A percentile compares a stretch with the other conserved stretches of the same genome.
These are phyloP conservation scores for Donacobius atricapilla DNA, from an alignment of 2,113 vertebrate genomes.

Conservation along the genomic window DNA sequence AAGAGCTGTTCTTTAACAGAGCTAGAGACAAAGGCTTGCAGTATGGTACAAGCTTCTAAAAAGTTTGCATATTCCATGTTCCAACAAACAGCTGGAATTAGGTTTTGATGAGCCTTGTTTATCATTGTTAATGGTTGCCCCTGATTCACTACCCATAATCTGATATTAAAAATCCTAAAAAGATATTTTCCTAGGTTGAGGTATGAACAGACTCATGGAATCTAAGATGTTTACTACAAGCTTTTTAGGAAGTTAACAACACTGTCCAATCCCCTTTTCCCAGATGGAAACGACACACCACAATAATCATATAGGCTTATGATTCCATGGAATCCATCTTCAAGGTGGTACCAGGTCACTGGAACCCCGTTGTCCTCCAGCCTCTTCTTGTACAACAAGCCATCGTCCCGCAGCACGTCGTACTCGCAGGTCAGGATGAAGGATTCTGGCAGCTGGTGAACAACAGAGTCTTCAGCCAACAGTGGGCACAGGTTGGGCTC, in stretches of 20 bases:
- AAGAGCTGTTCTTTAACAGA: background rate
- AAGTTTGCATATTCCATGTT: constrained; percentile 23
- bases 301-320: constrained; percentile 67
- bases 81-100: constrained; percentile 35
- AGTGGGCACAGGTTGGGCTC: constrained; percentile 72
- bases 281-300: constrained; percentile 72
- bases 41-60: background rate
- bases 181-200: constrained; percentile 31
- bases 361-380: constrained; percentile 76
- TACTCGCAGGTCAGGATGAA: constrained; percentile 85
- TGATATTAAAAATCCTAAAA: constrained; percentile 45
- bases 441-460: constrained; percentile 71
- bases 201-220: constrained; percentile 37
- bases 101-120: background rate
- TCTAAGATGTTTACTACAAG: constrained; percentile 26
- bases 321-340: constrained; percentile 81
- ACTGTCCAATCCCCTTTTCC: constrained; percentile 64
- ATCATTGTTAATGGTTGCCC: background rate
- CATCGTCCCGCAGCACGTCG: constrained; percentile 79
- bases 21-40: constrained; percentile 39
- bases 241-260: constrained; percentile 75
- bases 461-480: constrained; percentile 69
- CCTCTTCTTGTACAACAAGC: constrained; percentile 80
- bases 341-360: constrained; percentile 79
- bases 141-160: background rate